Conservation (phyloP, 2,113 vertebrate genomes). For the Eudorcas thomsonii region DNA sequence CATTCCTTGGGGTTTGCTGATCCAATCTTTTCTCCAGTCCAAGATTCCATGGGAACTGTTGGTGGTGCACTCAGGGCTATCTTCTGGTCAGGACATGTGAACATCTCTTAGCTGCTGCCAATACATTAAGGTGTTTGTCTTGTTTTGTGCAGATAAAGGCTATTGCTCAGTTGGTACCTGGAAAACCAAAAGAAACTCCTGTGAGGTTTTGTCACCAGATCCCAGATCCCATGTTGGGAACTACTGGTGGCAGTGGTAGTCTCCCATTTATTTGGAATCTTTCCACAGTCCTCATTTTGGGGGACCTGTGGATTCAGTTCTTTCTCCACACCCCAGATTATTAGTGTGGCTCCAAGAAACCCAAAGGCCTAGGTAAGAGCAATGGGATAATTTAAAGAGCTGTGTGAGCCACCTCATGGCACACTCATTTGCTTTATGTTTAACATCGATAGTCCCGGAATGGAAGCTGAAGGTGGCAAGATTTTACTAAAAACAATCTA, state of each 20-base stretch:
- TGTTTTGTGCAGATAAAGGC: background rate
- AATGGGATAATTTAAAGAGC: background rate
- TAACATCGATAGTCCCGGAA: background rate
- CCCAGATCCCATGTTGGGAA: background rate
- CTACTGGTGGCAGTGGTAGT: background rate
- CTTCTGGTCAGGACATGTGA: background rate
- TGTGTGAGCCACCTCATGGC: background rate
- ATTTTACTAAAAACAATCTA: background rate
- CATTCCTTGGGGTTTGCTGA: background rate
- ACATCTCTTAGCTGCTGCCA: background rate
- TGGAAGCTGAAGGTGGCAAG: background rate
- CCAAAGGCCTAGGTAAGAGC: background rate
- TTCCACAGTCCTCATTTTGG: background rate
- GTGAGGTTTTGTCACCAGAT: background rate
- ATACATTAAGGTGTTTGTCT: background rate
- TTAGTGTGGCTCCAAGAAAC: background rate
- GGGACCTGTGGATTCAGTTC: background rate
- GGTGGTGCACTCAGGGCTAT: background rate
- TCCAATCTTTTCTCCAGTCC: background rate
- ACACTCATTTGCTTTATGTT: background rate
- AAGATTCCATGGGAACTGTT: background rate
- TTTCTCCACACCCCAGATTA: background rate
- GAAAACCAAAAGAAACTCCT: background rate
- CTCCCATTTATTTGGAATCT: background rate
- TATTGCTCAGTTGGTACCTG: background rate